These are phyloP conservation scores for Alca torda DNA, from an alignment of 2,797 vertebrate genomes.

Conservation along the genomic window DNA sequence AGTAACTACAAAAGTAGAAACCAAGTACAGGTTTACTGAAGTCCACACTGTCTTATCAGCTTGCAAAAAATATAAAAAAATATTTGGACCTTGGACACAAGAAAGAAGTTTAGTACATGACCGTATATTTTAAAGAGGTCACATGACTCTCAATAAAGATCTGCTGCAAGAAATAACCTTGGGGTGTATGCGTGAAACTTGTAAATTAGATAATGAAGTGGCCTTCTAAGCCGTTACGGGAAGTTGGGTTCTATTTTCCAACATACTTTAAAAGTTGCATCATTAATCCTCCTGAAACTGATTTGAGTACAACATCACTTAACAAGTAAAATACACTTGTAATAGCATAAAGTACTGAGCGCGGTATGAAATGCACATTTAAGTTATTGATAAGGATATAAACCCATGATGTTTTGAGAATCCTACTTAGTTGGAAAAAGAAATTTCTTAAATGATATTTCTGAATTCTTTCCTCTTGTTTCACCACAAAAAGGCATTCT, in stretches of 20 bases:
- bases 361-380: not conserved
- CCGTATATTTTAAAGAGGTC: not conserved
- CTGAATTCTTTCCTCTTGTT: not conserved
- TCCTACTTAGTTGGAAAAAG: not conserved
- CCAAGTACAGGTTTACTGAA: not conserved
- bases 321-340: not conserved
- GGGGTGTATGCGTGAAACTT: not conserved
- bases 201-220: not conserved
- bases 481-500: not conserved
- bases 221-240: not conserved
- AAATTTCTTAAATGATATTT: not conserved
- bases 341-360: not conserved
- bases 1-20: not conserved
- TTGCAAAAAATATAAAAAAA: not conserved
- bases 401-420: not conserved
- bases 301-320: not conserved
- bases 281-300: not conserved
- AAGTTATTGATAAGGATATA: not conserved
- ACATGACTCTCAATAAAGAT: not conserved
- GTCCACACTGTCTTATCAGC: not conserved
- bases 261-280: not conserved
- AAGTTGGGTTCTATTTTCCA: not conserved
- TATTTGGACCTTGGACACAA: not conserved
- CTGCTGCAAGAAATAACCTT: not conserved
- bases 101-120: not conserved